Evolutionary conservation across 2,113 vertebrate genomes (phyloP), one percentile per base, ranked within the genome.

Genomic region (Illadopsis cleaveri): DNA sequence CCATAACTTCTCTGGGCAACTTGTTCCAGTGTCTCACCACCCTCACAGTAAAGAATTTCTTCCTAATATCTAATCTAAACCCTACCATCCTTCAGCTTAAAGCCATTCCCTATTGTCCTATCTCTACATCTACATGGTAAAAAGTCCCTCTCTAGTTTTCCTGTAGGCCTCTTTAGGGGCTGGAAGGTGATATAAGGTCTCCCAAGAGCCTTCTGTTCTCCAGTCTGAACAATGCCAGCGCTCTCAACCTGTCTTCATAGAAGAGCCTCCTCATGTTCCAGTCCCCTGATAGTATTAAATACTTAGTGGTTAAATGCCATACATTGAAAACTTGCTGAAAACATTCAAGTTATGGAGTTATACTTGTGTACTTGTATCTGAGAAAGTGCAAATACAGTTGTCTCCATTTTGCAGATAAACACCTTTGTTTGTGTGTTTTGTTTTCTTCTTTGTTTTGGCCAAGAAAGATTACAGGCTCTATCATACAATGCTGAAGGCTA

Each of bases 201-300:
- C 35, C 23, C 42, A 31, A 31, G 31, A 42, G 31, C 22, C 18
- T 44, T 77, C 40, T 69, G 10, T 61, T 54, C 48, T 69, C 40
- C 31, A 24, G 35, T 19, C 10, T 77, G 48, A 56, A 4, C 8
- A 70, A 56, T 20, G 35, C 22, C 15, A 28, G 8, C 0, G 3
- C 13, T 48, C 21, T 61, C 38, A 60, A 17, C n/a, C 17, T 54
- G 35, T 62, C 35, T 56, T 37, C 31, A 17, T 4, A 28, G 27
- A 54, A 44, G 18, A 62, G 4, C 18, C 2, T 7, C 6, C 3
- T 68, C 33, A 31, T 0, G 0, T 25, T 56, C 27, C 48, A 56
- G 42, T 31, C 42, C 35, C 8, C 31, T 69, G 48, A 14, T 17
- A 42, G 27, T 37, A 57, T 48, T 18, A 82, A 44, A 37, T 25